A percentile compares a stretch with the other conserved stretches of the same genome.
phyloP scores from a whole-genome alignment of 2,113 vertebrate species.

The Chascanopsetta lugubris region DNA sequence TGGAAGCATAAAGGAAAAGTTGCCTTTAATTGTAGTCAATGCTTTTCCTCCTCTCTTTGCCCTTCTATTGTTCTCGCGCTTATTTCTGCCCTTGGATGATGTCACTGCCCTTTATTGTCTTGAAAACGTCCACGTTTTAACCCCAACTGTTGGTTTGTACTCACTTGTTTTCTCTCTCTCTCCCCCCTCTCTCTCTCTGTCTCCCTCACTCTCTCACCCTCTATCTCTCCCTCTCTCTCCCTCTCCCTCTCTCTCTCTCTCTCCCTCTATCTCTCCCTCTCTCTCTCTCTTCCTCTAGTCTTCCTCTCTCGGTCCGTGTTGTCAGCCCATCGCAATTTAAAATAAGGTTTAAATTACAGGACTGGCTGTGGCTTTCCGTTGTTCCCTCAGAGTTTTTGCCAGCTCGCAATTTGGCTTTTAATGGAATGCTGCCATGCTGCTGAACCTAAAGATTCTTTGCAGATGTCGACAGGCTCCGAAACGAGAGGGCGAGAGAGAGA shows the following conservation, averaged over 20 bases:
- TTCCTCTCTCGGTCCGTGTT: slow-evolving; percentile 68
- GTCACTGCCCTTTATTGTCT: not conserved
- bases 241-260: slow-evolving; percentile 30
- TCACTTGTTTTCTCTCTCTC: slow-evolving; percentile 31
- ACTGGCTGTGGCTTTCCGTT: slow-evolving; percentile 93
- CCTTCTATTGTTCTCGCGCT: not conserved
- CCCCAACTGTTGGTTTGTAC: slow-evolving; percentile 17
- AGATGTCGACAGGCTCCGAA: slow-evolving; percentile 94
- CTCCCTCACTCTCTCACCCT: slow-evolving; percentile 23
- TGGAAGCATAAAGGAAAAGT: slow-evolving; percentile 12
- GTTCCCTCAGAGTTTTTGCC: slow-evolving; percentile 97
- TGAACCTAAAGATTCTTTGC: slow-evolving; percentile 96
- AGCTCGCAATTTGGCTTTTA: slow-evolving; percentile 98
- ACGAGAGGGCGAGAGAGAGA: no score
- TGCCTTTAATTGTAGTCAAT: slow-evolving; percentile 50
- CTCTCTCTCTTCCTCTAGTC: slow-evolving; percentile 33
- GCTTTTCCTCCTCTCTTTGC: not conserved
- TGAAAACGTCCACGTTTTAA: not conserved
- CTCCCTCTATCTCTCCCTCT: slow-evolving; percentile 32
- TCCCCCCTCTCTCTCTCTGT: slow-evolving; percentile 24
- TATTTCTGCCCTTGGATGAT: not conserved
- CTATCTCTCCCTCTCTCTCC: slow-evolving; percentile 48
- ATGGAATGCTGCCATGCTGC: slow-evolving; percentile 98
- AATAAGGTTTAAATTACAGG: slow-evolving; percentile 99
- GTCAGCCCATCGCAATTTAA: slow-evolving; percentile 85